These are phyloP conservation scores for Heliconius charithonia DNA, from an alignment of 2,888 invertebrate genomes.

Conservation along the genomic window DNA sequence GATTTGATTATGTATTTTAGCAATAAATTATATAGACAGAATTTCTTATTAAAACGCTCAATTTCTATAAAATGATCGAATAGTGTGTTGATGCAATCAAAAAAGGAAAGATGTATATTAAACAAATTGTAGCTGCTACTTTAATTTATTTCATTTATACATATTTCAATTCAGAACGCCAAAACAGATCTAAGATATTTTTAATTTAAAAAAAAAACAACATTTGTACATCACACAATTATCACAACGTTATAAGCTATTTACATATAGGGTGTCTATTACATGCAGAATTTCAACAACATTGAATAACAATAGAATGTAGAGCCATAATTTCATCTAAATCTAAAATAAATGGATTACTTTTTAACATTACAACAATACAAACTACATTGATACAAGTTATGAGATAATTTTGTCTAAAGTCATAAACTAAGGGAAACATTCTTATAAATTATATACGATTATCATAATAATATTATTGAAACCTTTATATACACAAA, in stretches of 20 bases:
- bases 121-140: constrained; percentile 47
- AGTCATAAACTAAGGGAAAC: neutral
- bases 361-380: constrained; percentile 69
- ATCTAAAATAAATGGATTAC: constrained; percentile 48
- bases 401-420: constrained; percentile 12
- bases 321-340: constrained; percentile 60
- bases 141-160: constrained; percentile 70
- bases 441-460: neutral
- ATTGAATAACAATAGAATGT: constrained; percentile 66
- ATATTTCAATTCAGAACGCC: constrained; percentile 62
- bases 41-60: too few relatives aligned
- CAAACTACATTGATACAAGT: constrained; percentile 4
- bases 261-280: constrained; percentile 73
- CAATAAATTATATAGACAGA: too few relatives aligned
- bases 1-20: too few relatives aligned
- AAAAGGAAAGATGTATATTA: constrained; percentile 15
- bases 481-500: constrained; percentile 16
- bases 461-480: neutral
- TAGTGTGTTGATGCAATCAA: neutral
- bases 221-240: constrained; percentile 53
- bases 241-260: constrained; percentile 58
- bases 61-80: neutral
- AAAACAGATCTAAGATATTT: constrained; percentile 50
- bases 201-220: constrained; percentile 39
- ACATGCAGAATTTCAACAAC: constrained; percentile 69